phyloP scores from a whole-genome alignment of 1,140 invertebrate species.

The Cyclina sinensis region DNA sequence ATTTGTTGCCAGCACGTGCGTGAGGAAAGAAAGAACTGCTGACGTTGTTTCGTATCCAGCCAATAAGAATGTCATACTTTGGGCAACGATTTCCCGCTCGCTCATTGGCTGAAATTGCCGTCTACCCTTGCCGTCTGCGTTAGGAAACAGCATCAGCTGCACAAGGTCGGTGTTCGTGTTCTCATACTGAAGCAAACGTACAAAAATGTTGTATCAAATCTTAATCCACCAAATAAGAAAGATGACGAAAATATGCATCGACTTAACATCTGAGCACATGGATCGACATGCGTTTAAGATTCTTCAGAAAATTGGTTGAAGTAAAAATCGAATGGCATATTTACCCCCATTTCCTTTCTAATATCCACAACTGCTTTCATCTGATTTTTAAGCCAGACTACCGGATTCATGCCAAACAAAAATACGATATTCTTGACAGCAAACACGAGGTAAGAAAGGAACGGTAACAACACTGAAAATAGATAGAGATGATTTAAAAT shows the following conservation, averaged over 20 bases:
- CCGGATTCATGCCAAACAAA: constrained; percentile 82
- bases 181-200: constrained; percentile 70
- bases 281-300: too few species aligned
- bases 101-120: constrained; percentile 68
- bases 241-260: too few species aligned
- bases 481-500: too few species aligned
- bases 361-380: constrained; percentile 77
- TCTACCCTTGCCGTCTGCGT: constrained; percentile 52
- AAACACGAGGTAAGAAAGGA: constrained; percentile 80
- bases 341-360: constrained; percentile 77
- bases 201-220: too few species aligned
- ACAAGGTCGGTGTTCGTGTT: constrained; percentile 78
- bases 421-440: constrained; percentile 81
- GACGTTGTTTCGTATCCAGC: constrained; percentile 87
- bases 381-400: constrained; percentile 76
- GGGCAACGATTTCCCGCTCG: constrained; percentile 82
- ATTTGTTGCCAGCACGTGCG: constrained; percentile 86
- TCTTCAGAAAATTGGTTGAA: background rate
- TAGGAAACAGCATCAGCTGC: constrained; percentile 82
- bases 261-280: too few species aligned
- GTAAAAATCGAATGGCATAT: too few species aligned
- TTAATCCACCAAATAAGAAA: too few species aligned
- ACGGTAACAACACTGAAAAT: constrained; percentile 81
- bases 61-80: constrained; percentile 83
- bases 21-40: constrained; percentile 86